phyloP scores from a whole-genome alignment of 2,113 vertebrate genomes.

The Zosterops japonicus region DNA sequence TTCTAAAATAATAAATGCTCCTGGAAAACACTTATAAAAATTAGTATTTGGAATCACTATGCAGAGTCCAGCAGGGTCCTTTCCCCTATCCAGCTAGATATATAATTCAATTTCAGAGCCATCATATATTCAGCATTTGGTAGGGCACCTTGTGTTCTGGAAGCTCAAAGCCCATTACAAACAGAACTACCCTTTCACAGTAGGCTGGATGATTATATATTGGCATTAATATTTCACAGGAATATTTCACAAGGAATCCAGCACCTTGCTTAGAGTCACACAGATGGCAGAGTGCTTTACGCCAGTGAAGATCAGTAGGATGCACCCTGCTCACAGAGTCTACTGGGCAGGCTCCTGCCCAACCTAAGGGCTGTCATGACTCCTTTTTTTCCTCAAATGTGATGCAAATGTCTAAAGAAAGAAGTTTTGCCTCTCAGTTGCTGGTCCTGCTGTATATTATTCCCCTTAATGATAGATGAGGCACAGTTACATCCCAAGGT shows the following conservation, averaged over 20 bases:
- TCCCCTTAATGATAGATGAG: neutral
- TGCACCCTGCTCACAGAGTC: fast-evolving
- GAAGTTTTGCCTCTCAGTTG: neutral
- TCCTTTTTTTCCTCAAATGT: neutral
- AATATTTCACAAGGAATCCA: neutral
- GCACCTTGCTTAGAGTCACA: neutral
- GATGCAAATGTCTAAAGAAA: neutral
- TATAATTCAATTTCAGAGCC: neutral
- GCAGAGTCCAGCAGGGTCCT: neutral
- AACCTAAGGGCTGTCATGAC: neutral
- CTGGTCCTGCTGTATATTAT: neutral
- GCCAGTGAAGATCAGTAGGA: neutral
- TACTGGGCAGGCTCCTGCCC: neutral
- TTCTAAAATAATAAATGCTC: neutral
- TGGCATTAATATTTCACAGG: neutral
- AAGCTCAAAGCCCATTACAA: neutral
- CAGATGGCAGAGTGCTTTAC: fast-evolving
- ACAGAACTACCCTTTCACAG: neutral
- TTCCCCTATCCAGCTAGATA: neutral
- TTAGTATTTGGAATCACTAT: neutral
- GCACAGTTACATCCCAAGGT: neutral
- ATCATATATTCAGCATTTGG: neutral
- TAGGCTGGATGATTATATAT: neutral
- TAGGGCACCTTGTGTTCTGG: neutral
- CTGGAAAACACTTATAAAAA: neutral